Conservation (phyloP, 2,888 invertebrate species). For the Dryocosmus kuriphilus region DNA sequence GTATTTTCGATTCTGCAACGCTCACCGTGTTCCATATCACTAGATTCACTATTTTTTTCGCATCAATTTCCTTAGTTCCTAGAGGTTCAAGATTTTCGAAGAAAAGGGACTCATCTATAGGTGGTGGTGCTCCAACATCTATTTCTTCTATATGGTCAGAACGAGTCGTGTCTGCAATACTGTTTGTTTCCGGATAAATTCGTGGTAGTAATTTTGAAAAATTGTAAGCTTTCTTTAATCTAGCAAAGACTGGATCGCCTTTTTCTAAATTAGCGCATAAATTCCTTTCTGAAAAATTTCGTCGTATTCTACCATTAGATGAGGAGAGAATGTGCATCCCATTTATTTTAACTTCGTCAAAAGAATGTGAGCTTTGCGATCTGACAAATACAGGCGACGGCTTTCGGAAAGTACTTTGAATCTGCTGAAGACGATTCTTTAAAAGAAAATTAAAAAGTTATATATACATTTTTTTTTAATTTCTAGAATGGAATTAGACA, state of each 20-base stretch:
- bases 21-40: conserved; percentile 70
- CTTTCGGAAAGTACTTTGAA: background rate
- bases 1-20: conserved; percentile 67
- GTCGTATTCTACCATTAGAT: conserved; percentile 48
- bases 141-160: conserved; percentile 66
- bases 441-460: background rate
- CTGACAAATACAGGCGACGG: background rate
- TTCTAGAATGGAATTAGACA: background rate
- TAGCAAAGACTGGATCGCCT: conserved; percentile 59
- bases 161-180: conserved; percentile 40
- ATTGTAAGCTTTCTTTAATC: conserved; percentile 65
- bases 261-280: conserved; percentile 61
- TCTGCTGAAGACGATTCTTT: background rate
- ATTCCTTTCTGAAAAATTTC: conserved; percentile 66
- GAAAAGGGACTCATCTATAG: conserved; percentile 72
- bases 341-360: background rate
- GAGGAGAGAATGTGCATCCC: background rate
- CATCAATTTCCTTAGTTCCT: conserved; percentile 61
- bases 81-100: conserved; percentile 72
- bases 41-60: conserved; percentile 65
- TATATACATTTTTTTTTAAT: background rate
- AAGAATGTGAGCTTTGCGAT: background rate
- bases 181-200: conserved; percentile 56
- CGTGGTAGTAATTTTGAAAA: conserved; percentile 59
- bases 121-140: conserved; percentile 72